Evolutionary conservation across 2,888 invertebrate genomes (phyloP), one percentile per base, ranked within the genome.

Genomic region (Calliopum simillimum): DNA sequence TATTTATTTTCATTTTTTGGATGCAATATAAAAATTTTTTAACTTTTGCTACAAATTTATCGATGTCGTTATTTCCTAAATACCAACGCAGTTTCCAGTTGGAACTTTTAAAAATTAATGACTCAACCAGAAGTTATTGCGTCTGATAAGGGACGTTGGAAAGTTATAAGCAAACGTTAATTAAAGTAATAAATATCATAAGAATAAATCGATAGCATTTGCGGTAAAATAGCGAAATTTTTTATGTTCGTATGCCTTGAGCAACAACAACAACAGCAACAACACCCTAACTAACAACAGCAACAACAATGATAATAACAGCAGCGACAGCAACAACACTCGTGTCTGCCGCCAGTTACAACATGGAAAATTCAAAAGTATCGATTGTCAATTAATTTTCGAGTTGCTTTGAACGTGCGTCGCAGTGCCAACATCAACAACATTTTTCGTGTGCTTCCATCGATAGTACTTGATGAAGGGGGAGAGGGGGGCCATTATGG

Each of bases 381-480:
- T 65, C 65, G 65, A 65, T 65, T 65, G 65, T 65, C 65, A 65
- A 65, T 65, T 65, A 65, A 65, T 65, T 65, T 65, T 65, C 65
- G 44, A 55, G 65, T 65, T 65, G 43, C 51, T 16, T 11, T 13
- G 49, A 64, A 64, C 65, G 44, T 53, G 65, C 44, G 55, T 55
- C 25, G 44, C 65, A n/a, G n/a, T 55, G 44, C 44, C 65, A 63
- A 21, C n/a, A 8, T 25, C 49, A 49, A 16, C 47, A 63, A 23
- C n/a, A 19, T 46, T 64, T 49, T 51, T 49, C 51, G 12, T 25
- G 12, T 23, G 46, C 46, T 62, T 19, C 23, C 16, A 62, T n/a
- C 25, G 25, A 6, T 8, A 8, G 33, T 33, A n/a, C n/a, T n/a
- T n/a, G n/a, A n/a, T n/a, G n/a, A n/a, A n/a, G 33, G 33, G 33